Conservation (phyloP, 2,797 vertebrate species). For the Eospalax fontanierii region DNA sequence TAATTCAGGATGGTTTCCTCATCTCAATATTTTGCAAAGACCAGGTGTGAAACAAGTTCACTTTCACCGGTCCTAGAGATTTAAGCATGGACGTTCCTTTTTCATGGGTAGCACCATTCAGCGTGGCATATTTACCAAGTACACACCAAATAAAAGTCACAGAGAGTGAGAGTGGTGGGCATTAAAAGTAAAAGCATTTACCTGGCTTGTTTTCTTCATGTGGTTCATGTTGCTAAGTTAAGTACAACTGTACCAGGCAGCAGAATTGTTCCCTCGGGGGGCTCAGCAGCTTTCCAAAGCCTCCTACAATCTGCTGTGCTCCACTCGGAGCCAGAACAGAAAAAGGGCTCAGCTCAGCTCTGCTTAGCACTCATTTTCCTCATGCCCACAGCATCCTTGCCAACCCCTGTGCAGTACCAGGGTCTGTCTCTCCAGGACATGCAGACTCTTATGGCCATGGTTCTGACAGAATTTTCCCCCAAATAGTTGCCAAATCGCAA, state of each 20-base stretch:
- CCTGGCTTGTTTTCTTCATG: background rate
- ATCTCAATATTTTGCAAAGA: background rate
- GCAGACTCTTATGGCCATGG: background rate
- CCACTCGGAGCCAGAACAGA: slow-evolving; percentile 38
- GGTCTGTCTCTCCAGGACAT: background rate
- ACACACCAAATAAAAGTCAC: slow-evolving; percentile 31
- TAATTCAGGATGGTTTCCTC: background rate
- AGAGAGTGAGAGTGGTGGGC: background rate
- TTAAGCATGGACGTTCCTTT: background rate
- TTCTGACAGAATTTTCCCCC: slow-evolving; percentile 14
- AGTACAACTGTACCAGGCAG: background rate
- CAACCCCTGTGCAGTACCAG: slow-evolving; percentile 37
- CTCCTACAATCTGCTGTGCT: background rate
- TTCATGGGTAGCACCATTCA: background rate
- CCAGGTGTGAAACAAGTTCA: background rate
- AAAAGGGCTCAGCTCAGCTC: background rate
- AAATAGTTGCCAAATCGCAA: background rate
- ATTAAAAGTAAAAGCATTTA: background rate
- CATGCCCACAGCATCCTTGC: background rate
- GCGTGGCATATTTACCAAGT: background rate
- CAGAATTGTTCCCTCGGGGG: slow-evolving; percentile 48
- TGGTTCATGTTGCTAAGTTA: background rate
- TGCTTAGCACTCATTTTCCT: background rate
- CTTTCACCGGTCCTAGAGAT: background rate
- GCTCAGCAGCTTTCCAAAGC: slow-evolving; percentile 49